These are phyloP conservation scores for Petrophora chlorosata DNA, from an alignment of 2,888 invertebrate genomes.

Conservation along the genomic window DNA sequence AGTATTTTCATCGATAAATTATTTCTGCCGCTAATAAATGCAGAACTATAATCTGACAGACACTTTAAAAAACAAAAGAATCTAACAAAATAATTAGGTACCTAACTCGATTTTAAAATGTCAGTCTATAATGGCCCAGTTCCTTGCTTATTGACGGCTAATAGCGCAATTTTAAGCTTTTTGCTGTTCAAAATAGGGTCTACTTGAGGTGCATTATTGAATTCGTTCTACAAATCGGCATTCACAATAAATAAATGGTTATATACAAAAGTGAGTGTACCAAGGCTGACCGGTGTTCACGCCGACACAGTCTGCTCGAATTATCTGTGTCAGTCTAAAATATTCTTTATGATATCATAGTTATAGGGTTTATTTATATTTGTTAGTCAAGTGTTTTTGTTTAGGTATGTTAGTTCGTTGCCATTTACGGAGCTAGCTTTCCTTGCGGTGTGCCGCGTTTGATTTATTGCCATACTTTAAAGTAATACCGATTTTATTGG, in stretches of 20 bases:
- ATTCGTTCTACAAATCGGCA: conserved; percentile 54
- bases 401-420: conserved; percentile 41
- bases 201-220: conserved; percentile 37
- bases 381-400: conserved; percentile 17
- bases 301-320: conserved; percentile 52
- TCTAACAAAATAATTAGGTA: conserved; percentile 41
- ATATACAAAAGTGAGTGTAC: conserved; percentile 68
- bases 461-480: conserved; percentile 46
- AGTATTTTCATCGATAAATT: no score
- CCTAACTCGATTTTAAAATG: conserved; percentile 50
- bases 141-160: conserved; percentile 22
- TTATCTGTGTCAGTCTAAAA: conserved; percentile 50
- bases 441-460: conserved; percentile 53
- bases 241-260: conserved; percentile 57
- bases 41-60: conserved; percentile 1
- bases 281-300: conserved; percentile 65
- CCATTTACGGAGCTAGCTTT: conserved; percentile 58
- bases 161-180: conserved; percentile 42
- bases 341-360: conserved; percentile 44
- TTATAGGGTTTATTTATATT: conserved; percentile 36
- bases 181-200: conserved; percentile 39
- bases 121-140: conserved; percentile 48
- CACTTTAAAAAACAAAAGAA: conserved; percentile 47
- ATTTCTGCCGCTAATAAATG: not conserved
- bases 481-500: conserved; percentile 18